phyloP scores from a whole-genome alignment of 2,113 vertebrate species.

The Balaeniceps rex region DNA sequence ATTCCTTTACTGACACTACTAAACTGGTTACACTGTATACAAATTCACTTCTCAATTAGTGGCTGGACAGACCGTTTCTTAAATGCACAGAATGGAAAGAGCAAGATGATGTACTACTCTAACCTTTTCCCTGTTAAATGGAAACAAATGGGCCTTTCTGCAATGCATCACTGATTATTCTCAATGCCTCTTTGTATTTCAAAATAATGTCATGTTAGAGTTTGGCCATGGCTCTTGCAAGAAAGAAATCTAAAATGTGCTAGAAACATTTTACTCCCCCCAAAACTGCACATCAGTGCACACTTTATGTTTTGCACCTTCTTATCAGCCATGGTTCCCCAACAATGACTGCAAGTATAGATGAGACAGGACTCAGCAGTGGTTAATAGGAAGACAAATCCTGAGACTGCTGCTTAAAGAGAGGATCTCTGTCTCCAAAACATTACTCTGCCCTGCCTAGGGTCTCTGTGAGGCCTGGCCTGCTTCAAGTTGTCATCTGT shows the following conservation, averaged over 20 bases:
- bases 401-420: background rate
- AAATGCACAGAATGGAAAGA: conserved; percentile 1
- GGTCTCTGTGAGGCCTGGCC: background rate
- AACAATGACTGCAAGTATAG: background rate
- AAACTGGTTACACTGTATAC: background rate
- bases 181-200: conserved; percentile 26
- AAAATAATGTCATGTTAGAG: conserved; percentile 17
- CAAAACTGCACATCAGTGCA: background rate
- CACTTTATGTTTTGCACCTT: background rate
- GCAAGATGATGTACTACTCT: conserved; percentile 46
- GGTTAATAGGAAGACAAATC: background rate
- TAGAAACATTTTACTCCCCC: background rate
- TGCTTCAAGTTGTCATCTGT: background rate
- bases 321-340: background rate
- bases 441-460: background rate
- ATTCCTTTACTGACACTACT: background rate
- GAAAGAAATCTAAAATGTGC: background rate
- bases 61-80: background rate
- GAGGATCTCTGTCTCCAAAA: background rate
- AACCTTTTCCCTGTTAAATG: conserved; percentile 63
- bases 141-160: conserved; percentile 23
- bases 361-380: background rate
- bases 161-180: conserved; percentile 47
- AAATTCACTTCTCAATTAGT: conserved; percentile 29
- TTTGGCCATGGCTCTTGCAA: background rate